phyloP scores from a whole-genome alignment of 2,113 vertebrate genomes.

The Dendrocopos noguchii region DNA sequence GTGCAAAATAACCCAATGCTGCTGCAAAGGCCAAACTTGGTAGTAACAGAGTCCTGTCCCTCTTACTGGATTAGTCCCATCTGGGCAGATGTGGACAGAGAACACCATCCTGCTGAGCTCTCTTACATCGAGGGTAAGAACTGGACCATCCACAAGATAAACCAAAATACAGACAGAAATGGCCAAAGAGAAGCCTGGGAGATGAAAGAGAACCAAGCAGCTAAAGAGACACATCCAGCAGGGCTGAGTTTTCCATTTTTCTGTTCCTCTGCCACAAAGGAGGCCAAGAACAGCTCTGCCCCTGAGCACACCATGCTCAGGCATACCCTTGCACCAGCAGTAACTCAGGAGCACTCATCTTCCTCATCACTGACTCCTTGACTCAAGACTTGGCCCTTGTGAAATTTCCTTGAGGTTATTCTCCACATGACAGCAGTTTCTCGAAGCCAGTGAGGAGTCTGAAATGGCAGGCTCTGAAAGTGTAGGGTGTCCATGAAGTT shows the following conservation, averaged over 20 bases:
- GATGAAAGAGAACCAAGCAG: neutral
- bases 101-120: neutral
- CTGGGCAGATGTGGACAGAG: neutral
- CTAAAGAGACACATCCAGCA: neutral
- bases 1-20: neutral
- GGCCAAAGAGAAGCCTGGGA: neutral
- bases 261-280: neutral
- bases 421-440: neutral
- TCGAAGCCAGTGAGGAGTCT: rapidly evolving
- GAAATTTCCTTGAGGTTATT: neutral
- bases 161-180: neutral
- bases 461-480: neutral
- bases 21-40: neutral
- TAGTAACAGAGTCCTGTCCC: rapidly evolving
- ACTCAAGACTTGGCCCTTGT: neutral
- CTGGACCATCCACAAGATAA: neutral
- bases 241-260: neutral
- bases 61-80: neutral
- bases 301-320: neutral
- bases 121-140: neutral
- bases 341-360: neutral
- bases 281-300: neutral
- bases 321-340: neutral
- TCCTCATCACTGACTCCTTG: neutral
- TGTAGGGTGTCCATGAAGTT: rapidly evolving